Evolutionary conservation across 2,797 vertebrate genomes (phyloP).

Genomic region (Fistularia commersonii): DNA sequence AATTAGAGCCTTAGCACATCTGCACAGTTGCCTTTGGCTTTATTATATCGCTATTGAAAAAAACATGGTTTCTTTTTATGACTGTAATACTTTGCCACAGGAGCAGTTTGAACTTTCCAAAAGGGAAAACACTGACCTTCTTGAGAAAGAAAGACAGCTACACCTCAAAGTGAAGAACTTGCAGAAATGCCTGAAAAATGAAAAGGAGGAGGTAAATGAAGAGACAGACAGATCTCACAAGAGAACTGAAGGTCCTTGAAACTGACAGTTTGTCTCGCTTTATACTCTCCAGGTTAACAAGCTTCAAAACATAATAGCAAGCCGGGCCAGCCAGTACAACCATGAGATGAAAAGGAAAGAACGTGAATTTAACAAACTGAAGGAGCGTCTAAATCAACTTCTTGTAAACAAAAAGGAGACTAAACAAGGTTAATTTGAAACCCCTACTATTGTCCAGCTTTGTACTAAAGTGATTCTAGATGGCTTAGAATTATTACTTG

Average conservation of each 20-base stretch:
- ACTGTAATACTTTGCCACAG: constrained; percentile 60
- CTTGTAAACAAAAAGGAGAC: constrained; percentile 92
- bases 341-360: constrained; percentile 98
- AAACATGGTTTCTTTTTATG: too few relatives aligned
- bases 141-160: constrained; percentile 89
- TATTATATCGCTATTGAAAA: too few relatives aligned
- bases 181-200: constrained; percentile 89
- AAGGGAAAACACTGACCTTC: constrained; percentile 86
- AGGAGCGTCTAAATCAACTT: constrained; percentile 90
- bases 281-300: constrained; percentile 83
- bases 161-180: constrained; percentile 88
- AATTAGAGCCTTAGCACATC: too few relatives aligned
- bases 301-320: constrained; percentile 90
- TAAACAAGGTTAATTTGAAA: constrained; percentile 78
- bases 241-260: background rate
- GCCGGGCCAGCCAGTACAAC: constrained; percentile 92
- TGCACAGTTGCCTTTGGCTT: too few relatives aligned
- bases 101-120: constrained; percentile 87
- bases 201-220: constrained; percentile 89
- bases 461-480: too few relatives aligned
- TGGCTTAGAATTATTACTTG: too few relatives aligned
- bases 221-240: background rate
- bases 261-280: constrained; percentile 12
- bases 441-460: too few relatives aligned
- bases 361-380: constrained; percentile 91